Percentiles rank a stretch among this genome's conserved stretches.
Evolutionary conservation across 2,888 invertebrate species (phyloP).

Genomic region (Clunio marinus): DNA sequence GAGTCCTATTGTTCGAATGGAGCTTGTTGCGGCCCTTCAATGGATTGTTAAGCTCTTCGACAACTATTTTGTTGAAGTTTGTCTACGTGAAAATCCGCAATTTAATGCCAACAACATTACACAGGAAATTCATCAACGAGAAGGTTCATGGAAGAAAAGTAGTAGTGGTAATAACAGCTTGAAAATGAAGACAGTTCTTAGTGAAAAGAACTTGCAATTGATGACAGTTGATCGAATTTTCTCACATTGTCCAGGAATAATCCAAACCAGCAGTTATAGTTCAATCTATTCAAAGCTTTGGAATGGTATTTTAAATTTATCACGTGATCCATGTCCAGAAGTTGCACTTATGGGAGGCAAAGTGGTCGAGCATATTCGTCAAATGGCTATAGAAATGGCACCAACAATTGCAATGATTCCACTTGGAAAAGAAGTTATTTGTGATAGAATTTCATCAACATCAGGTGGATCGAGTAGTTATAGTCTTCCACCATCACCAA

Average conservation of each 20-base stretch:
- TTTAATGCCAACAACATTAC: slow-evolving; percentile 2
- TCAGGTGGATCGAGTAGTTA: slow-evolving; percentile 52
- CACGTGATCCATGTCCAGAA: slow-evolving; percentile 82
- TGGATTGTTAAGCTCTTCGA: slow-evolving; percentile 81
- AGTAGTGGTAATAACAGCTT: no score
- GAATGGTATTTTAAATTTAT: slow-evolving; percentile 71
- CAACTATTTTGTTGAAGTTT: slow-evolving; percentile 77
- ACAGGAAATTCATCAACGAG: background rate
- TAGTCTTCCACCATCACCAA: slow-evolving; percentile 60
- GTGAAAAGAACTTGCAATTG: slow-evolving; percentile 67
- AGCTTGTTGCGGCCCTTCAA: slow-evolving; percentile 80
- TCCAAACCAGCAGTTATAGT: slow-evolving; percentile 40
- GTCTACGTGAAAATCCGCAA: slow-evolving; percentile 56
- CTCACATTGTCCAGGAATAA: slow-evolving; percentile 42
- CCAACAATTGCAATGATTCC: background rate
- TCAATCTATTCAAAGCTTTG: slow-evolving; percentile 88
- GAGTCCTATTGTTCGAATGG: slow-evolving; percentile 80
- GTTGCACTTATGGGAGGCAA: slow-evolving; percentile 74
- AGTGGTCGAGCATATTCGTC: slow-evolving; percentile 49
- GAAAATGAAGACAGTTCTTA: slow-evolving; percentile 62
- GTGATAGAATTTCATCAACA: slow-evolving; percentile 50
- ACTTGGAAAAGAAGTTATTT: slow-evolving; percentile 42
- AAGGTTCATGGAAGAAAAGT: slow-evolving; percentile 9
- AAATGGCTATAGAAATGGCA: slow-evolving; percentile 44
- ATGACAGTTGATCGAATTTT: slow-evolving; percentile 52